Evolutionary conservation across 2,888 invertebrate species (phyloP).

Genomic region (Apotomis capreana): DNA sequence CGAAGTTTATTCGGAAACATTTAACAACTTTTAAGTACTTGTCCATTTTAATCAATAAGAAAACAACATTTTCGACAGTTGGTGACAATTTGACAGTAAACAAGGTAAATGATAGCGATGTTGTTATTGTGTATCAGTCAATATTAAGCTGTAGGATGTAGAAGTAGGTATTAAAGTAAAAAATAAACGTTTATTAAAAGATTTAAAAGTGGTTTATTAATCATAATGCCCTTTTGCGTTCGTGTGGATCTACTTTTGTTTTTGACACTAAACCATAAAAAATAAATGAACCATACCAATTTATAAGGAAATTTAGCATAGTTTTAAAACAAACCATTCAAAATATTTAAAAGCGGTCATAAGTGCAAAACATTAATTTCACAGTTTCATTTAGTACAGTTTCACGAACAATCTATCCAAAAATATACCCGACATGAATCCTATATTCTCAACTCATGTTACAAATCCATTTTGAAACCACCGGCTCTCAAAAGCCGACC

Average conservation of each 20-base stretch:
- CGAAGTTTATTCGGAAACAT: conserved; percentile 1
- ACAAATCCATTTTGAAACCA: conserved; percentile 60
- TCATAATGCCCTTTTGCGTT: background rate
- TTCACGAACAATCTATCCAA: no score
- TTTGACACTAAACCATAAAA: no score
- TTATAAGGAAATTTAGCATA: no score
- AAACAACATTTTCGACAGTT: conserved; percentile 10
- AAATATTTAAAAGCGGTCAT: no score
- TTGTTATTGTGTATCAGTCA: background rate
- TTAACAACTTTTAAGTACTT: conserved; percentile 13
- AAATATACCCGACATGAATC: no score
- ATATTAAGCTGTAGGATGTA: background rate
- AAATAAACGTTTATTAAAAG: conserved; percentile 1
- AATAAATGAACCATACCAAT: no score
- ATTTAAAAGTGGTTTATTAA: background rate
- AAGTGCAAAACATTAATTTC: no score
- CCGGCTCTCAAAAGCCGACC: conserved; percentile 56
- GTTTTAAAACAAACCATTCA: no score
- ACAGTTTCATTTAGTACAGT: no score
- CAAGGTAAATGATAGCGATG: conserved; percentile 15
- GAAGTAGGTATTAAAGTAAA: background rate
- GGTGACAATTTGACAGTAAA: conserved; percentile 31
- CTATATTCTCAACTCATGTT: conserved; percentile 45
- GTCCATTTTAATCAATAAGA: conserved; percentile 33
- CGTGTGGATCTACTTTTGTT: background rate